These are phyloP conservation scores for Thera britannica DNA, from an alignment of 2,888 invertebrate species.

Conservation along the genomic window DNA sequence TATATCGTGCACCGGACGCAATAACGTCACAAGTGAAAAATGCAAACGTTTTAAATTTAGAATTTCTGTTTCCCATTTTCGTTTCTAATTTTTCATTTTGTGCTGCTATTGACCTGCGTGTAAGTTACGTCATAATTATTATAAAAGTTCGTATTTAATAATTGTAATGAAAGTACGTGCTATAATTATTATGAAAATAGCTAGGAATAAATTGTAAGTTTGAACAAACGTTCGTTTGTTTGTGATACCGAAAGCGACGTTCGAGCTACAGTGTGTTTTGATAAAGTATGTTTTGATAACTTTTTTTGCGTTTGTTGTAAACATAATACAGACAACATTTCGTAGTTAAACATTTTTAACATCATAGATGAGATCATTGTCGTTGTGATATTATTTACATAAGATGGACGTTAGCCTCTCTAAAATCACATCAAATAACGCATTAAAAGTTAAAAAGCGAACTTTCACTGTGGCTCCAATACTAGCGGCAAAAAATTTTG, in stretches of 20 bases:
- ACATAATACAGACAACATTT: not conserved
- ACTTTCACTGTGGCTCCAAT: constrained; percentile 28
- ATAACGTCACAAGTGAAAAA: constrained; percentile 21
- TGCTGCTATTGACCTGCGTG: constrained; percentile 10
- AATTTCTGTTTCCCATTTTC: not conserved
- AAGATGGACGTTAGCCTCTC: constrained; percentile 19
- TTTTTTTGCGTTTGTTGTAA: not conserved
- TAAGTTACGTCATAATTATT: constrained; percentile 15
- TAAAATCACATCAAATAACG: constrained; percentile 7
- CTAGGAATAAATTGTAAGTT: constrained; percentile 69
- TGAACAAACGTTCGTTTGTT: constrained; percentile 66
- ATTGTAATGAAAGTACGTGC: constrained; percentile 5
- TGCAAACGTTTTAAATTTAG: not conserved
- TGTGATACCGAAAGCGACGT: constrained; percentile 33
- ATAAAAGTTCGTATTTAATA: constrained; percentile 10
- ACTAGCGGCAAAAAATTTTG: constrained; percentile 21
- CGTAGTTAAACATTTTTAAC: constrained; percentile 1
- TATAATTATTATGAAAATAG: constrained; percentile 45
- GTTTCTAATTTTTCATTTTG: not conserved
- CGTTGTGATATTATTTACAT: constrained; percentile 21
- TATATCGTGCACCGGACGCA: constrained; percentile 8
- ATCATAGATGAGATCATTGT: constrained; percentile 13
- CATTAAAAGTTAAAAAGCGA: not conserved
- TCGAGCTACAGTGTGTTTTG: constrained; percentile 32
- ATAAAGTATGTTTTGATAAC: constrained; percentile 3